These are phyloP conservation scores for Brachyistius frenatus DNA, from an alignment of 2,113 vertebrate species.

Conservation along the genomic window DNA sequence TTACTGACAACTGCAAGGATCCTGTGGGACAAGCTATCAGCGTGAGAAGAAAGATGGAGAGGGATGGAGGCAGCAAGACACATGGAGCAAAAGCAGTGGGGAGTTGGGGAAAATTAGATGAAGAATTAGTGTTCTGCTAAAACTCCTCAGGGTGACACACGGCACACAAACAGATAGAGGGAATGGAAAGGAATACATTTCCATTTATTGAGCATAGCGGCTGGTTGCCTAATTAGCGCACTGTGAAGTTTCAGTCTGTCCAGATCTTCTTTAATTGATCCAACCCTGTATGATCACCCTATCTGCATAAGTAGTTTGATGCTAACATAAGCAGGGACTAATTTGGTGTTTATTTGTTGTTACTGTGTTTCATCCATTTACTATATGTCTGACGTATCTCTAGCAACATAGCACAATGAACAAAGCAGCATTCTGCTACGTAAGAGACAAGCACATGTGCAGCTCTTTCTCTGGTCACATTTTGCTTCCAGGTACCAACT, in stretches of 20 bases:
- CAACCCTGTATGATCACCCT: conserved; percentile 39
- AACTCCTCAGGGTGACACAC: conserved; percentile 59
- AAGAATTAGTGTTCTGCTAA: conserved; percentile 70
- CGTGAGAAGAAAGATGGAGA: conserved; percentile 61
- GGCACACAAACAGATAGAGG: conserved; percentile 52
- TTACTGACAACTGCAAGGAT: conserved; percentile 80
- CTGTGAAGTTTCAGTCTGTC: conserved; percentile 63
- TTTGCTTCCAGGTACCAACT: conserved; percentile 52
- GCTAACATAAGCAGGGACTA: conserved; percentile 46
- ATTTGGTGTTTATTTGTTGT: conserved; percentile 52
- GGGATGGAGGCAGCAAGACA: conserved; percentile 43
- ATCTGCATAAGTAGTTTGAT: conserved; percentile 60
- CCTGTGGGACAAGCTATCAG: conserved; percentile 76
- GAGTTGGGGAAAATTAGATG: conserved; percentile 67
- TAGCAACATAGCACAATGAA: background rate
- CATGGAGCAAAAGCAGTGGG: conserved; percentile 30
- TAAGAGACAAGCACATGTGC: background rate
- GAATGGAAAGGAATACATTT: conserved; percentile 67
- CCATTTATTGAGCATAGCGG: conserved; percentile 62
- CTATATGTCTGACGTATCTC: conserved; percentile 4
- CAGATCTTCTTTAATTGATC: conserved; percentile 71
- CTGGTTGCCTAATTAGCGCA: conserved; percentile 68
- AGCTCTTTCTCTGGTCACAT: conserved; percentile 9
- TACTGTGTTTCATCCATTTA: conserved; percentile 17
- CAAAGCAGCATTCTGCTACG: background rate